phyloP scores from a whole-genome alignment of 2,888 invertebrate genomes.

The Drosophila mercatorum region DNA sequence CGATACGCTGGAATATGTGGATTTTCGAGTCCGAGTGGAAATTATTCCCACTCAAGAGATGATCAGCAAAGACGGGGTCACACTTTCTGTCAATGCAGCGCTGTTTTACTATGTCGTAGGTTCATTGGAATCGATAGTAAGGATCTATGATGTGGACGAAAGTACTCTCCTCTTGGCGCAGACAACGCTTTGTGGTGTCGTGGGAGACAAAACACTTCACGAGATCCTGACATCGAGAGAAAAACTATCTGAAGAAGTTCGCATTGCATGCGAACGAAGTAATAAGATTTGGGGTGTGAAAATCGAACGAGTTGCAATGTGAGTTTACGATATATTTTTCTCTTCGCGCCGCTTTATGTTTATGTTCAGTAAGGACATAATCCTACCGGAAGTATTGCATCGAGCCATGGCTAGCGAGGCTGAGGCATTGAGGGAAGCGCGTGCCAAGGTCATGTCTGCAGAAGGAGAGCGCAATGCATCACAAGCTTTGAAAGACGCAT shows the following conservation, averaged over 20 bases:
- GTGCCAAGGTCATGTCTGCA: conserved; percentile 79
- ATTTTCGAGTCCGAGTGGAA: conserved; percentile 87
- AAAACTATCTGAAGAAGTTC: conserved; percentile 93
- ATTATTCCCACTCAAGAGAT: conserved; percentile 88
- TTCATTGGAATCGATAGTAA: conserved; percentile 89
- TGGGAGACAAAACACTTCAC: conserved; percentile 95
- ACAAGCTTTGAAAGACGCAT: conserved; percentile 71
- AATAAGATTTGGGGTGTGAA: conserved; percentile 96
- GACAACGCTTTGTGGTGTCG: conserved; percentile 93
- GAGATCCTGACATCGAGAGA: conserved; percentile 96
- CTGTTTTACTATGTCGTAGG: conserved; percentile 91
- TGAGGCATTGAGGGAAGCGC: conserved; percentile 75
- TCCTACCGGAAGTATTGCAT: conserved; percentile 65
- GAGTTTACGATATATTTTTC: background rate
- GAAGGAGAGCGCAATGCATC: conserved; percentile 77
- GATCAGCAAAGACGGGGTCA: conserved; percentile 95
- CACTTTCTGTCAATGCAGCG: conserved; percentile 95
- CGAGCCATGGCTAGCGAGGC: conserved; percentile 79
- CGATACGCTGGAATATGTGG: conserved; percentile 86
- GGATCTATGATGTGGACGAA: conserved; percentile 86
- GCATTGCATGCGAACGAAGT: conserved; percentile 92
- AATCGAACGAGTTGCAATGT: conserved; percentile 93
- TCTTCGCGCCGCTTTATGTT: fast-evolving
- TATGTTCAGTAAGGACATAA: conserved; percentile 70
- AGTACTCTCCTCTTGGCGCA: conserved; percentile 92